Percentiles rank a stretch among this genome's conserved stretches.
These are phyloP conservation scores for Falco naumanni DNA, from an alignment of 2,797 vertebrate species.

Conservation along the genomic window DNA sequence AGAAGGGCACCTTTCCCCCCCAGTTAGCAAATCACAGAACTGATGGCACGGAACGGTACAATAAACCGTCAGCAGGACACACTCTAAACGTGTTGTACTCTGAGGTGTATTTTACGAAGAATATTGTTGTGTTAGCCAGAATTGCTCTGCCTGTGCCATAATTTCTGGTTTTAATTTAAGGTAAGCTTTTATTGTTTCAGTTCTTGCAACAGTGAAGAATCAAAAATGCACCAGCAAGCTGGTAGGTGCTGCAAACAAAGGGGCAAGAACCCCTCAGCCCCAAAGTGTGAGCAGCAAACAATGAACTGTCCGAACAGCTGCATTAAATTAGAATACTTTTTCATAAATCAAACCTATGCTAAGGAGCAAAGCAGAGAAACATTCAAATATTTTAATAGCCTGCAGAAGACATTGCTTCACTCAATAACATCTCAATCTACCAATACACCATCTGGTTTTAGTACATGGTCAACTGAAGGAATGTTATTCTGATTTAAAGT, in stretches of 20 bases:
- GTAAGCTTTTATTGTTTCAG: not conserved
- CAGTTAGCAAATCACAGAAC: not conserved
- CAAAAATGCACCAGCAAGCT: not conserved
- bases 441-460: not conserved
- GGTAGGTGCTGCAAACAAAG: not conserved
- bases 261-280: not conserved
- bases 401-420: not conserved
- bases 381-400: not conserved
- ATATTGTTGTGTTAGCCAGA: not conserved
- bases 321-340: not conserved
- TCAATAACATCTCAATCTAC: not conserved
- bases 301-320: not conserved
- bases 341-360: not conserved
- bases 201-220: not conserved
- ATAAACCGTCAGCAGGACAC: not conserved
- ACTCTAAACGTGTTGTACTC: not conserved
- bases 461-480: not conserved
- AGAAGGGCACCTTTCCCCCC: not conserved
- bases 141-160: not conserved
- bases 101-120: not conserved
- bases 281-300: not conserved
- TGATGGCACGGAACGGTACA: not conserved
- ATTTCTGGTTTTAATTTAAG: not conserved
- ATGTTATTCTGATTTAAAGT: not conserved
- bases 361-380: not conserved